These are phyloP conservation scores for Pterophyllum scalare DNA, from an alignment of 2,113 vertebrate species.

Conservation along the genomic window DNA sequence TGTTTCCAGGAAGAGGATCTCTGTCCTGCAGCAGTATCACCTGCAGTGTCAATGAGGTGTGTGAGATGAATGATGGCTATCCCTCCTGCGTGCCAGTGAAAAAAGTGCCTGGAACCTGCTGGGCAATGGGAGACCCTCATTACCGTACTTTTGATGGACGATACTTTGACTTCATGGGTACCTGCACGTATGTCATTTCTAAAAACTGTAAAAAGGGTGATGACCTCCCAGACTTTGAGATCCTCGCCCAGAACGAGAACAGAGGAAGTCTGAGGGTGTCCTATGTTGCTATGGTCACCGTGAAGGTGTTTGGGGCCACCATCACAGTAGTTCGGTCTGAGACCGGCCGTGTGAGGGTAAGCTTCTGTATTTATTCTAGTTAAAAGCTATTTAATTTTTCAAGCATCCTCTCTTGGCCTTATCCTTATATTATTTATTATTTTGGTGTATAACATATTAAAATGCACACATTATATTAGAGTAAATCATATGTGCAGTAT, in stretches of 20 bases:
- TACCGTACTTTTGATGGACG: constrained; percentile 78
- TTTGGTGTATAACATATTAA: neutral
- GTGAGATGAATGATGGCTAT: constrained; percentile 44
- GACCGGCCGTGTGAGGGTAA: constrained; percentile 79
- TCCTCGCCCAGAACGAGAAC: constrained; percentile 80
- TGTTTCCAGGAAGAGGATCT: neutral
- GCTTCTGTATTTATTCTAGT: constrained; percentile 24
- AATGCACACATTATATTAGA: neutral
- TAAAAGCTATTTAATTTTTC: neutral
- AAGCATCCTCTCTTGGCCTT: neutral
- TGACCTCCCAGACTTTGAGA: constrained; percentile 65
- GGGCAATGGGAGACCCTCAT: constrained; percentile 77
- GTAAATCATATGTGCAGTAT: neutral
- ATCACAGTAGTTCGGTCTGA: constrained; percentile 74
- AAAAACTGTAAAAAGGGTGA: constrained; percentile 64
- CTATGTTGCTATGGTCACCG: constrained; percentile 76
- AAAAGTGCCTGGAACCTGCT: constrained; percentile 64
- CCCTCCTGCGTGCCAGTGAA: constrained; percentile 59
- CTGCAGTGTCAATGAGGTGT: constrained; percentile 61
- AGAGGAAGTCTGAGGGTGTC: constrained; percentile 76
- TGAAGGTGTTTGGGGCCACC: constrained; percentile 76
- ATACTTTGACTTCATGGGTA: constrained; percentile 78
- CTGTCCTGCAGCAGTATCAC: constrained; percentile 44
- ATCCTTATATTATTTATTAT: neutral
- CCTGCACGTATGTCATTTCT: constrained; percentile 77